These are phyloP conservation scores for Cosmopolites sordidus DNA, from an alignment of 2,888 invertebrate species.

Conservation along the genomic window DNA sequence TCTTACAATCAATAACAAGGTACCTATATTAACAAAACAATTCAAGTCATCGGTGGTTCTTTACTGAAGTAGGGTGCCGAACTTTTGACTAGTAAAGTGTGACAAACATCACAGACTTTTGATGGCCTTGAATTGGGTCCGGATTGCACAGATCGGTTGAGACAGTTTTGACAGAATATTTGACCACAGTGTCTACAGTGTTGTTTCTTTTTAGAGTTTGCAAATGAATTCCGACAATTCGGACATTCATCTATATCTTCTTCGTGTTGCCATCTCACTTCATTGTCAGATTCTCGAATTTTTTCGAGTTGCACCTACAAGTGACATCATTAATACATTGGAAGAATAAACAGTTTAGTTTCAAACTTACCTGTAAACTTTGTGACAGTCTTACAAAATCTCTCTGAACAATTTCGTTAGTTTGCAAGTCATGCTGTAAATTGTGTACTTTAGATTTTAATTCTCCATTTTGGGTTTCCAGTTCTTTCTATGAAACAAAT, in stretches of 20 bases:
- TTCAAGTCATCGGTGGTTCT: conserved; percentile 53
- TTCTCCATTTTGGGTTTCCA: conserved; percentile 56
- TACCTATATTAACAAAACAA: not conserved
- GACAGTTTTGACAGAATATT: conserved; percentile 88
- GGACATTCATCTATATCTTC: conserved; percentile 91
- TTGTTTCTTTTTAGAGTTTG: conserved; percentile 42
- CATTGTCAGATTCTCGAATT: conserved; percentile 87
- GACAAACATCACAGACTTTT: conserved; percentile 94
- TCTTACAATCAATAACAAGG: not conserved
- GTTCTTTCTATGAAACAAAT: conserved; percentile 43
- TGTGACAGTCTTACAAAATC: conserved; percentile 97
- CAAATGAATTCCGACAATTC: conserved; percentile 70
- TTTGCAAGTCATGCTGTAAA: conserved; percentile 84
- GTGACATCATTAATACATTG: no score
- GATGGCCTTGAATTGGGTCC: conserved; percentile 84
- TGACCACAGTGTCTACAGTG: conserved; percentile 83
- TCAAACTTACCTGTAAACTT: conserved; percentile 72
- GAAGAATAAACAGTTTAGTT: no score
- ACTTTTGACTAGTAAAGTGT: conserved; percentile 89
- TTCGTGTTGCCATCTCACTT: conserved; percentile 98
- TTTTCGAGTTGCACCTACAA: conserved; percentile 82
- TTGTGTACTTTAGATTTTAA: conserved; percentile 66
- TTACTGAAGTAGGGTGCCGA: conserved; percentile 90
- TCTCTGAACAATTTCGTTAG: conserved; percentile 93
- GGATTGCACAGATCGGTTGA: conserved; percentile 68